Conservation (phyloP, 2,888 invertebrate genomes). For the Chromoteleia sp. region DNA sequence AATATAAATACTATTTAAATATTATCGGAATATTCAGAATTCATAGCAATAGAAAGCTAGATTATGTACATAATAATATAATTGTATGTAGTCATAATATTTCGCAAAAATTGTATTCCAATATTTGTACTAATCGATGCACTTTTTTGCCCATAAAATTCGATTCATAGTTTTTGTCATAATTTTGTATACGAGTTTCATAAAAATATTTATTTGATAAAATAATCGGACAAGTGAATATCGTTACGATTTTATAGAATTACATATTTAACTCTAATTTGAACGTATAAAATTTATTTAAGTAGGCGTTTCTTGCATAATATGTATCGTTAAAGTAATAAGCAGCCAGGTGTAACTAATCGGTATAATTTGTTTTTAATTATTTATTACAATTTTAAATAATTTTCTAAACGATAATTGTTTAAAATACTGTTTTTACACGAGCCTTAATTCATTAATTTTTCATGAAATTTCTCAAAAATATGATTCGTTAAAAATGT, state of each 20-base stretch:
- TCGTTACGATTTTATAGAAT: neutral
- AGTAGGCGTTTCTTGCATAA: conserved; percentile 8
- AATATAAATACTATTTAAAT: too few relatives aligned
- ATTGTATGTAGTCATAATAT: too few relatives aligned
- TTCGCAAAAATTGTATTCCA: too few relatives aligned
- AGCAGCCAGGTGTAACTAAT: neutral
- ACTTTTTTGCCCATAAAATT: too few relatives aligned
- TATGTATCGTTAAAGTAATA: neutral
- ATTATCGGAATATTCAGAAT: too few relatives aligned
- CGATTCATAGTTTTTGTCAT: too few relatives aligned
- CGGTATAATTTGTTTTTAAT: neutral
- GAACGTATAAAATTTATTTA: neutral
- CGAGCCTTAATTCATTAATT: neutral
- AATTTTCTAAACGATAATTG: neutral
- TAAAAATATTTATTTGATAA: too few relatives aligned
- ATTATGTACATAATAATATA: too few relatives aligned
- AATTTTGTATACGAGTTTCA: too few relatives aligned
- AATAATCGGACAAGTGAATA: neutral
- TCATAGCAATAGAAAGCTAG: too few relatives aligned
- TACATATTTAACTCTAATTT: neutral
- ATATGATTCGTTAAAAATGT: neutral
- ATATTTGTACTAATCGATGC: too few relatives aligned
- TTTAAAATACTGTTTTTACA: neutral
- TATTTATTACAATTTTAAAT: conserved; percentile 1
- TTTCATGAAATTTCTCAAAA: neutral